These are phyloP conservation scores for Drosophila percnosoma DNA, from an alignment of 2,888 invertebrate genomes.

Conservation along the genomic window DNA sequence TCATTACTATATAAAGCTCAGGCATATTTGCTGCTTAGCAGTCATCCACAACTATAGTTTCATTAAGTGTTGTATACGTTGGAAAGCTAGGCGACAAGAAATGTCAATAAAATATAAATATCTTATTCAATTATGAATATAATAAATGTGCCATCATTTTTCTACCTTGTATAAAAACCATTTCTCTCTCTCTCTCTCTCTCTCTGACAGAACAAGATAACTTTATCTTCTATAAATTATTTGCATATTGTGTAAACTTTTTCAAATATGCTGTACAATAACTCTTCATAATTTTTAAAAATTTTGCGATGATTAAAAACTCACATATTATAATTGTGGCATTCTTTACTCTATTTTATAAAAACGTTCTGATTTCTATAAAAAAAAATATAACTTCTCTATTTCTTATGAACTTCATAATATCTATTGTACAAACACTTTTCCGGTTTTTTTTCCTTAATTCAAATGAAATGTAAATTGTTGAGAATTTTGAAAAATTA, in stretches of 20 bases:
- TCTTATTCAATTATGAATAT: not conserved
- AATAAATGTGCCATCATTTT: not conserved
- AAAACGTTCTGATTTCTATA: not conserved
- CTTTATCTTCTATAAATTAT: not conserved
- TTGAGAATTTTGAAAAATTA: not conserved
- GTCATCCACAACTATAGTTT: slow-evolving; percentile 1
- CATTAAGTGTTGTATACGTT: slow-evolving; percentile 12
- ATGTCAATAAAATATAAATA: not conserved
- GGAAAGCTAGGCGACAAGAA: slow-evolving; percentile 13
- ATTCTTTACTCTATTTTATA: not conserved
- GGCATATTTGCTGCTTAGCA: slow-evolving; percentile 23
- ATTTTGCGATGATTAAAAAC: not conserved
- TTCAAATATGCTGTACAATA: not conserved
- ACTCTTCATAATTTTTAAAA: not conserved
- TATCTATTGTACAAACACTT: not conserved
- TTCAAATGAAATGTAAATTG: not conserved
- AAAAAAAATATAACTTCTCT: not conserved
- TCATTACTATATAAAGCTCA: slow-evolving; percentile 25
- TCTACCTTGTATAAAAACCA: not conserved
- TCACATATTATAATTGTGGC: not conserved
- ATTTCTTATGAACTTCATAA: not conserved
- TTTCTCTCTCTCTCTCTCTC: not conserved
- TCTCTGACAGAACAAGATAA: not conserved
- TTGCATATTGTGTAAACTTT: not conserved
- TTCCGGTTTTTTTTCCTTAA: not conserved